phyloP scores from a whole-genome alignment of 2,888 invertebrate genomes.

The Sesamia inferens region DNA sequence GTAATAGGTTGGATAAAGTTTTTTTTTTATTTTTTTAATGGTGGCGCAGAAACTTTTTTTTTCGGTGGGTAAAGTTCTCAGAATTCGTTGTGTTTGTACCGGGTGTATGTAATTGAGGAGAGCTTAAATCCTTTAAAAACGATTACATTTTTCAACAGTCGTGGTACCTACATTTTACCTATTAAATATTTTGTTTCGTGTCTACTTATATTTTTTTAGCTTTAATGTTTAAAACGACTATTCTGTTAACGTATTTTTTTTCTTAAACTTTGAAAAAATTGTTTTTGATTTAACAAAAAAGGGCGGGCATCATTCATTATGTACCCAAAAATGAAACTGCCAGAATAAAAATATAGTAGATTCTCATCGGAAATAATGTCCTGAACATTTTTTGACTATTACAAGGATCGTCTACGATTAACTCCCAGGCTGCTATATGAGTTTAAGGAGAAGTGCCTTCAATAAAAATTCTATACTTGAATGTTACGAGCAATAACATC shows the following conservation, averaged over 20 bases:
- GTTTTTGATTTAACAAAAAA: not conserved
- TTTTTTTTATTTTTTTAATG: not conserved
- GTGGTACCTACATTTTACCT: not conserved
- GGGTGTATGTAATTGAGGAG: not conserved
- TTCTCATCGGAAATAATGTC: too few species aligned
- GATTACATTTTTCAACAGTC: not conserved
- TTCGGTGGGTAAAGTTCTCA: not conserved
- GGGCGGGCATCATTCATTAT: too few species aligned
- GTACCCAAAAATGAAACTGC: too few species aligned
- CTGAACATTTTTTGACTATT: too few species aligned
- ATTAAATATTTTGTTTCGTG: not conserved
- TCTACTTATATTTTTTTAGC: not conserved
- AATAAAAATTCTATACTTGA: too few species aligned
- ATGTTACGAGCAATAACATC: too few species aligned
- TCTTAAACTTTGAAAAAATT: constrained; percentile 4
- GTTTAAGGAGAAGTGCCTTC: too few species aligned
- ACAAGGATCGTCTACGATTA: too few species aligned
- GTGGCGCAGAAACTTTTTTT: not conserved
- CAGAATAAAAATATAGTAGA: too few species aligned
- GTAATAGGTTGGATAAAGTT: constrained; percentile 17
- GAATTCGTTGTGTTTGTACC: not conserved
- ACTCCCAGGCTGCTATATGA: too few species aligned
- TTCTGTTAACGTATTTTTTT: too few species aligned
- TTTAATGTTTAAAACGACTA: not conserved
- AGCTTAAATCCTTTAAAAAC: not conserved